Base-by-base conservation (phyloP, 2,888 invertebrate species). In the Malthinus seriepunctatus region DNA sequence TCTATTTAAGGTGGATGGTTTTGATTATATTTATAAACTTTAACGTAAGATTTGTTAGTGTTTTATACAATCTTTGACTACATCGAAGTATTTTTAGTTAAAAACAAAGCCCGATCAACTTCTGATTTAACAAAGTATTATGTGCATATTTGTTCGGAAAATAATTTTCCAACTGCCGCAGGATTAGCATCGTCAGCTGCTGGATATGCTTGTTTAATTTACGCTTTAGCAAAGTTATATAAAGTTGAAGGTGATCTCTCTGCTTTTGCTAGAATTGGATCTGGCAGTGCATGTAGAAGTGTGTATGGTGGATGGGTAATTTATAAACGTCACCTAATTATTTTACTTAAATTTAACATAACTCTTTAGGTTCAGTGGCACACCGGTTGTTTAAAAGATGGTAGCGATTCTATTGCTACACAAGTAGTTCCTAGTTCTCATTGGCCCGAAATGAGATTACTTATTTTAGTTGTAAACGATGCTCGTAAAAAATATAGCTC, bases 121-220 rank as follows among this genome's bases (percentile, higher is more conserved):
- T 63, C 63, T 55, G 77, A 81, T 58, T 80, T 83, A 59, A 73
- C 86, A 8, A 77, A 82, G 10, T 91, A 89, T 88, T 89, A 91
- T 72, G 74, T 95, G 34, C 90, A 88, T 67, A 88, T 95, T 69
- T 91, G 90, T 74, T 95, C 95, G 0, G 88, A 88, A 73, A 99
- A 99, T 78, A 98, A 98, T 81, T 99, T 99, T 74, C 99, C 99
- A 8, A 98, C 98, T 3, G 97, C 97, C 3, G 97, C 98, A 53
- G 99, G 99, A 0, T 82, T 99, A 46, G 99, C 99, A 0, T 98
- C 97, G 1, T 97, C 97, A 56, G 98, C 99, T 23, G 97, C 99
- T 37, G 99, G 99, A 3, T 98, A 96, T 78, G 97, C 98, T 2
- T 96, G 96, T 75, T 80, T 97, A 69, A 93, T 93, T 0, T 87